These are phyloP conservation scores for Temnothorax unifasciatus DNA, from an alignment of 2,888 invertebrate species.

Conservation along the genomic window DNA sequence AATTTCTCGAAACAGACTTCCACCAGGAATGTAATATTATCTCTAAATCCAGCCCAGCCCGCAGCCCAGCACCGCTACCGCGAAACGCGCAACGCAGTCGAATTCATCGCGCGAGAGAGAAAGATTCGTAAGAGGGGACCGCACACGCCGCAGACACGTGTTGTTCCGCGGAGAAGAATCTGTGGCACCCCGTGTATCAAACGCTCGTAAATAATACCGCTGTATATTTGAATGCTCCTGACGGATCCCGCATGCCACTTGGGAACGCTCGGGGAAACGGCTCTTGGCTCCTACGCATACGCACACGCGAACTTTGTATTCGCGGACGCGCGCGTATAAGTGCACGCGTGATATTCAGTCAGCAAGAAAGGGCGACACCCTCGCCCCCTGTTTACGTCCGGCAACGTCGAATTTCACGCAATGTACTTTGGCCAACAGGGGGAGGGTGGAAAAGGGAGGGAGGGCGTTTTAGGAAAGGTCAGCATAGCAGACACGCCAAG, in stretches of 20 bases:
- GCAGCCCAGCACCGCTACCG: slow-evolving; percentile 45
- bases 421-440: neutral
- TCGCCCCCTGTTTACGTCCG: slow-evolving; percentile 79
- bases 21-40: slow-evolving; percentile 53
- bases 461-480: neutral
- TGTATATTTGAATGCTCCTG: slow-evolving; percentile 85
- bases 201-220: slow-evolving; percentile 84
- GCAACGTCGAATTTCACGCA: slow-evolving; percentile 73
- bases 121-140: slow-evolving; percentile 34
- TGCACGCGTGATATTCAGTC: slow-evolving; percentile 37
- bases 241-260: slow-evolving; percentile 84
- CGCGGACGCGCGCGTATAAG: slow-evolving; percentile 38
- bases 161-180: slow-evolving; percentile 75
- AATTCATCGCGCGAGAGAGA: slow-evolving; percentile 42
- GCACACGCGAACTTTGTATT: slow-evolving; percentile 47
- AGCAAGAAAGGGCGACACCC: slow-evolving; percentile 58
- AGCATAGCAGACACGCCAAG: neutral
- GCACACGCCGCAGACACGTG: slow-evolving; percentile 67
- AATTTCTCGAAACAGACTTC: slow-evolving; percentile 47
- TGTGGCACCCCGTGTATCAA: slow-evolving; percentile 78
- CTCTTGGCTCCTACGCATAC: slow-evolving; percentile 16
- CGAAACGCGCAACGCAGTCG: slow-evolving; percentile 42
- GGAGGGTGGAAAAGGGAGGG: neutral
- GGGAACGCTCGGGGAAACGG: slow-evolving; percentile 63
- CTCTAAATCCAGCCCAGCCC: slow-evolving; percentile 62